Conservation (phyloP, 1,140 invertebrate genomes). For the Halesus radiatus region DNA sequence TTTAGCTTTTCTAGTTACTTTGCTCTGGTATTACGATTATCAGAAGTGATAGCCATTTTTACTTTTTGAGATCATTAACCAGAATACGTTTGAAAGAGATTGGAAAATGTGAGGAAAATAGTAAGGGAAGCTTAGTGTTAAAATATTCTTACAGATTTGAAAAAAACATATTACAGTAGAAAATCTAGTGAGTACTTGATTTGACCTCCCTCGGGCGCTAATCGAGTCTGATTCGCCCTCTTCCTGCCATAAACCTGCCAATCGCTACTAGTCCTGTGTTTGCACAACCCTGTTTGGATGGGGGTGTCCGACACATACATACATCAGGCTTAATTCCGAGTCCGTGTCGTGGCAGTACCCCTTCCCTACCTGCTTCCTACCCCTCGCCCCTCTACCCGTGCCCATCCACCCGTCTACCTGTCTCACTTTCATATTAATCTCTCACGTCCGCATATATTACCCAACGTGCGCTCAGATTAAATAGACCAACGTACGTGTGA, state of each 20-base stretch:
- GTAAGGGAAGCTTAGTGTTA: too few relatives aligned
- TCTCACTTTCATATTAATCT: constrained; percentile 55
- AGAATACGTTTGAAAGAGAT: too few relatives aligned
- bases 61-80: too few relatives aligned
- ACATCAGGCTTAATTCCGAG: constrained; percentile 53
- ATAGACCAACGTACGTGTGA: constrained; percentile 49
- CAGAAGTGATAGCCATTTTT: too few relatives aligned
- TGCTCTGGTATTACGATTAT: too few relatives aligned
- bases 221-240: constrained; percentile 8
- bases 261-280: constrained; percentile 40
- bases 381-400: background rate
- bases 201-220: background rate
- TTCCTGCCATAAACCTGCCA: constrained; percentile 45
- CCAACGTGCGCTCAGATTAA: constrained; percentile 51
- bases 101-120: too few relatives aligned
- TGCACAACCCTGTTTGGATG: constrained; percentile 37
- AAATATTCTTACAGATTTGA: too few relatives aligned
- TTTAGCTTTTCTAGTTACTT: too few relatives aligned
- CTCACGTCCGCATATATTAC: constrained; percentile 54
- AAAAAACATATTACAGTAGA: too few relatives aligned
- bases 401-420: constrained; percentile 23
- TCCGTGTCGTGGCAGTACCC: constrained; percentile 42
- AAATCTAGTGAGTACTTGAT: background rate
- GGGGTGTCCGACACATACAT: constrained; percentile 36
- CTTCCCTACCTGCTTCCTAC: too few relatives aligned